Conservation (phyloP, 2,113 vertebrate species). For the Bubo bubo region DNA sequence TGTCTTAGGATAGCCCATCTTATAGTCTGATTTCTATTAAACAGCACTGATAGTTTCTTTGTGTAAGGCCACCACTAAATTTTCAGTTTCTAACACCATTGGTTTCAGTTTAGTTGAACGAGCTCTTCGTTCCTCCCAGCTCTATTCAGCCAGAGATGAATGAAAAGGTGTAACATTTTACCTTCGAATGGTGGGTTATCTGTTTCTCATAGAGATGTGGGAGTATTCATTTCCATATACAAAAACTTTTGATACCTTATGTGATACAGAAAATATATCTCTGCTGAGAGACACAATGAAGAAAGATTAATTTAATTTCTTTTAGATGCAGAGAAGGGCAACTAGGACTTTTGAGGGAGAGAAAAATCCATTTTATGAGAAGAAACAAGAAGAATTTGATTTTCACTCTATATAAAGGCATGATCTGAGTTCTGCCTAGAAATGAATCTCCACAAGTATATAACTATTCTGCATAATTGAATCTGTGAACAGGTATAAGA, state of each 20-base stretch:
- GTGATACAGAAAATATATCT: not conserved
- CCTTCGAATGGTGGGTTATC: not conserved
- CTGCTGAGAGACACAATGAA: not conserved
- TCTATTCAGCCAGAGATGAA: not conserved
- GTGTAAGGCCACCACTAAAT: not conserved
- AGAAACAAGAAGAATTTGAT: not conserved
- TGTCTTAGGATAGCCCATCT: not conserved
- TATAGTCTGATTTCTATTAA: not conserved
- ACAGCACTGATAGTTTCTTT: fast-evolving
- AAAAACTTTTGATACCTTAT: not conserved
- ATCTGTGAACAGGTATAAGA: not conserved
- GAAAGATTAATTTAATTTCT: not conserved
- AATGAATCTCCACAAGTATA: not conserved
- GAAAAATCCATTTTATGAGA: not conserved
- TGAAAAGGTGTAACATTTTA: not conserved
- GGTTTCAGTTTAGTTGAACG: not conserved
- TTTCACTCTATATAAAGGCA: not conserved
- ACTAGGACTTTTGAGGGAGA: not conserved
- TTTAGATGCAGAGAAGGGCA: not conserved
- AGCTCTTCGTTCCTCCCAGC: not conserved
- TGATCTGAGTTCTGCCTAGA: not conserved
- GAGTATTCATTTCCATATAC: not conserved
- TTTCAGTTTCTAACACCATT: not conserved
- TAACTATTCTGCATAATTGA: not conserved
- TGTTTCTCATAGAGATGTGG: not conserved